These are phyloP conservation scores for Lethrus apterus DNA, from an alignment of 1,140 invertebrate genomes.

Conservation along the genomic window DNA sequence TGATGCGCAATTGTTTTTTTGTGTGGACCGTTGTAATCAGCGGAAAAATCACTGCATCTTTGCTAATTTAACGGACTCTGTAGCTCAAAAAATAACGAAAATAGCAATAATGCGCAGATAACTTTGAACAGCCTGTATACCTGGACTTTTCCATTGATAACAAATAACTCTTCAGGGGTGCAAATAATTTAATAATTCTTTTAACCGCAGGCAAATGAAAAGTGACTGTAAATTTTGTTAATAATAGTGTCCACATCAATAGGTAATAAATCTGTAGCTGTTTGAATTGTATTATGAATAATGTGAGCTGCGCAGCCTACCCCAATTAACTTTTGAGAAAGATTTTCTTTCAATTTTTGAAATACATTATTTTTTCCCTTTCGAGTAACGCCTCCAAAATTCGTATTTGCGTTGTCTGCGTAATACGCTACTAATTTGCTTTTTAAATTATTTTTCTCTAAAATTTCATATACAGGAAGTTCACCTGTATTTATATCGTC, in stretches of 20 bases:
- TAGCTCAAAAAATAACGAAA: no score
- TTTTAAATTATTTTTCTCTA: slow-evolving; percentile 8
- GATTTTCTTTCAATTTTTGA: slow-evolving; percentile 22
- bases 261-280: slow-evolving; percentile 23
- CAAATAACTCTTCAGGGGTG: slow-evolving; percentile 24
- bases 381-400: slow-evolving; percentile 29
- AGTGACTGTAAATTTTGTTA: slow-evolving; percentile 31
- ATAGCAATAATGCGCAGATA: no score
- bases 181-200: slow-evolving; percentile 20
- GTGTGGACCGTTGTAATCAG: no score
- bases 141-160: slow-evolving; percentile 19
- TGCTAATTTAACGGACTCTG: no score
- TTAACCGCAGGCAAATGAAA: slow-evolving; percentile 29
- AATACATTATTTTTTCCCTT: slow-evolving; percentile 27
- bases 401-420: slow-evolving; percentile 33
- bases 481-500: no score
- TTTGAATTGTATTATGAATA: slow-evolving; percentile 27
- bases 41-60: no score
- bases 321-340: slow-evolving; percentile 16
- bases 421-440: slow-evolving; percentile 29
- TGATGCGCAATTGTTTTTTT: no score
- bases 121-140: no score
- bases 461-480: background rate
- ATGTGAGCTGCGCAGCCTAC: slow-evolving; percentile 31
- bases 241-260: slow-evolving; percentile 29